These are phyloP conservation scores for Fissipunctia ypsillon DNA, from an alignment of 2,888 invertebrate species.

Conservation along the genomic window DNA sequence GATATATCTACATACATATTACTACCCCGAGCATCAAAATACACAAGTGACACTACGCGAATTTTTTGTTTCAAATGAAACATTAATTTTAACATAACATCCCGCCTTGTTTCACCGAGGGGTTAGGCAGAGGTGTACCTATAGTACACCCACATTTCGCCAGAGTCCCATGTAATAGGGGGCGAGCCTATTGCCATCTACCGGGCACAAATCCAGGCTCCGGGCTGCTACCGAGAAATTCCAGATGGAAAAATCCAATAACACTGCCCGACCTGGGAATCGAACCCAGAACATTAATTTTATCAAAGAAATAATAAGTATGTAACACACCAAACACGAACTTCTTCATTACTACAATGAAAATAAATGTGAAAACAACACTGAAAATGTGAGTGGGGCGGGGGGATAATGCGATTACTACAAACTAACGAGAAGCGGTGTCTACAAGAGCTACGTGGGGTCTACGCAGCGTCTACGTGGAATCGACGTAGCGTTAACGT, in stretches of 20 bases:
- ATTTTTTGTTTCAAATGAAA: neutral
- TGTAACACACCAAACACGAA: too few species aligned
- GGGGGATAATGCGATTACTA: neutral
- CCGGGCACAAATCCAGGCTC: too few species aligned
- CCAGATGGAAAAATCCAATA: too few species aligned
- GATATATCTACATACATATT: too few species aligned
- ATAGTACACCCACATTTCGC: too few species aligned
- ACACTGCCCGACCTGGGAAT: too few species aligned
- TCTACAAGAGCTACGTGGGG: neutral
- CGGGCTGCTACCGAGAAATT: too few species aligned
- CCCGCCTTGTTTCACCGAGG: too few species aligned
- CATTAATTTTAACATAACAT: neutral
- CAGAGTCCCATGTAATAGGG: too few species aligned
- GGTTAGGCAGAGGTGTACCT: too few species aligned
- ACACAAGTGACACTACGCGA: neutral
- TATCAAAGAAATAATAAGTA: neutral
- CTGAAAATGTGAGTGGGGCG: neutral
- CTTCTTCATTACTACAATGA: neutral
- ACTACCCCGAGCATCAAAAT: neutral
- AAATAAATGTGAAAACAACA: neutral
- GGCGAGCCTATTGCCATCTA: too few species aligned
- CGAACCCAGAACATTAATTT: neutral
- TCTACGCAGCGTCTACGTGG: neutral
- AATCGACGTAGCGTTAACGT: neutral
- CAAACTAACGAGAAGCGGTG: neutral